Percentiles rank a stretch among this genome's conserved stretches.
These are phyloP conservation scores for Pectinophora gossypiella DNA, from an alignment of 1,140 invertebrate species.

Conservation along the genomic window DNA sequence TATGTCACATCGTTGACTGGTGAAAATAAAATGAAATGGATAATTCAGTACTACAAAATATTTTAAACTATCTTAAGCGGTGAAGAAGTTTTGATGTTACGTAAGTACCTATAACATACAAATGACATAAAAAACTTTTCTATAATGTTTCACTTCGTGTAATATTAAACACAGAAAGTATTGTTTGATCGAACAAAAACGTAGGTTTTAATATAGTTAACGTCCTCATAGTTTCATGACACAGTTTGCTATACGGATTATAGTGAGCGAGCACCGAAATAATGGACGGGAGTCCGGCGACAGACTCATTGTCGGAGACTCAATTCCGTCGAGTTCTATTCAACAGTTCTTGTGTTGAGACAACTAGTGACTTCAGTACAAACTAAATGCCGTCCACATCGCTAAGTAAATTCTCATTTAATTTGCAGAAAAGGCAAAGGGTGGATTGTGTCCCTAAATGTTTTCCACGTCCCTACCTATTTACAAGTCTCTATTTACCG, in stretches of 20 bases:
- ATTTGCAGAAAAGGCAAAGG: conserved; percentile 63
- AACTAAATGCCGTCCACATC: not conserved
- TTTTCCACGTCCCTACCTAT: conserved; percentile 62
- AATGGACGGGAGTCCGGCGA: not conserved
- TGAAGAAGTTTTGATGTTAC: too few species aligned
- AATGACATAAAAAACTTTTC: too few species aligned
- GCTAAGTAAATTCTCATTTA: conserved; percentile 50
- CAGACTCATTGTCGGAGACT: not conserved
- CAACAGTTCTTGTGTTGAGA: not conserved
- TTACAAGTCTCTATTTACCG: conserved; percentile 63
- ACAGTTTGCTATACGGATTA: not conserved
- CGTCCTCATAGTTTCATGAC: too few species aligned
- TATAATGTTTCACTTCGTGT: too few species aligned
- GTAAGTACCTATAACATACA: too few species aligned
- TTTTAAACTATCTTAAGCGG: too few species aligned
- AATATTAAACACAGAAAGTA: too few species aligned
- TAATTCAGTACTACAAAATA: too few species aligned
- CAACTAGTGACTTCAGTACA: conserved; percentile 1
- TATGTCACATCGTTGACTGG: too few species aligned
- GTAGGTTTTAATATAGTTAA: too few species aligned
- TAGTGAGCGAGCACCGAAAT: not conserved
- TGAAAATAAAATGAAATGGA: too few species aligned
- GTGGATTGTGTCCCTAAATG: conserved; percentile 57
- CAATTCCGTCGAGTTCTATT: not conserved
- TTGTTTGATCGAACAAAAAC: too few species aligned